Percentiles rank a stretch among this genome's conserved stretches.
Conservation (phyloP, 2,888 invertebrate genomes). For the Philereme transversata region DNA sequence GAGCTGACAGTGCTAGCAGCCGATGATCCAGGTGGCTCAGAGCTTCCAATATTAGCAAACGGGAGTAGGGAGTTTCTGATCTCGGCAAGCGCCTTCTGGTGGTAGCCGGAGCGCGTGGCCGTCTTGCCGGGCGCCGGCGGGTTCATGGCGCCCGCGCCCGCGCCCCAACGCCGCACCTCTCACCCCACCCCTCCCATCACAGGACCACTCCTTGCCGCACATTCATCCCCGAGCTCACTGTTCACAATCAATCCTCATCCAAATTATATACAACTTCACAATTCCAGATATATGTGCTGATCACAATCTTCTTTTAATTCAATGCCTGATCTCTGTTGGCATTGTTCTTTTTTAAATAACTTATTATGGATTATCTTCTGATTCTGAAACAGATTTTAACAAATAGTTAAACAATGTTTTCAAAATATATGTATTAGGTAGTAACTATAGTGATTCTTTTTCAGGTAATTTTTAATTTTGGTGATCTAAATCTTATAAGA, state of each 20-base stretch:
- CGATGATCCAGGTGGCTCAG: slow-evolving; percentile 87
- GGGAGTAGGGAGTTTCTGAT: slow-evolving; percentile 92
- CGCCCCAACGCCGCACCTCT: slow-evolving; percentile 81
- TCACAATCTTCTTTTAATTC: slow-evolving; percentile 31
- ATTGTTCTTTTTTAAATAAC: slow-evolving; percentile 21
- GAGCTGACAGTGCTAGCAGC: slow-evolving; percentile 89
- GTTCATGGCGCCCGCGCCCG: slow-evolving; percentile 85
- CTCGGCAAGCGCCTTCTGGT: slow-evolving; percentile 94
- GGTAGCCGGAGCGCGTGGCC: slow-evolving; percentile 91
- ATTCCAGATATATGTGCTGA: slow-evolving; percentile 11
- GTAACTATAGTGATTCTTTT: not conserved
- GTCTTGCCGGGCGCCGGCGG: slow-evolving; percentile 85
- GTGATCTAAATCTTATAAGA: slow-evolving; percentile 8
- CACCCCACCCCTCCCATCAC: slow-evolving; percentile 83
- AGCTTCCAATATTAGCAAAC: slow-evolving; percentile 87
- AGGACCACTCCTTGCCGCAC: slow-evolving; percentile 62
- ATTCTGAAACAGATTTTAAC: slow-evolving; percentile 19
- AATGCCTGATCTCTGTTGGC: slow-evolving; percentile 37
- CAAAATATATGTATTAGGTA: not conserved
- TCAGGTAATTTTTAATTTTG: not conserved
- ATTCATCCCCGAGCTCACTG: slow-evolving; percentile 59
- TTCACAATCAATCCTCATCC: slow-evolving; percentile 53
- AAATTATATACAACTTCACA: slow-evolving; percentile 39
- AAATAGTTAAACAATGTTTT: not conserved
- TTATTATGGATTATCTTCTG: not conserved